These are phyloP conservation scores for Conus betulinus DNA, from an alignment of 1,140 invertebrate species.

Conservation along the genomic window DNA sequence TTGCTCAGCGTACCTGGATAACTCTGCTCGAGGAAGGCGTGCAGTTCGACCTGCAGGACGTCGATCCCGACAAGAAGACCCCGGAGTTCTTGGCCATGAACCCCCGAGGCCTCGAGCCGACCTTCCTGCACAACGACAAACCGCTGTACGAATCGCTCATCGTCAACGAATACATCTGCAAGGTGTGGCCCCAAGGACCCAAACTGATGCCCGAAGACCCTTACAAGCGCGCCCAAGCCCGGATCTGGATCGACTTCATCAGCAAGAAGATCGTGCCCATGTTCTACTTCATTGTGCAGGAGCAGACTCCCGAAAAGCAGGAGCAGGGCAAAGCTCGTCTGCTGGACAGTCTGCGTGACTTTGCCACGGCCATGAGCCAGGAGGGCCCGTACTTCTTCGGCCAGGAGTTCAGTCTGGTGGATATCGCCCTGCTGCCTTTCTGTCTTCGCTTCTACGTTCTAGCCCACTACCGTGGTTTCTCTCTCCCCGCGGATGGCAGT, in stretches of 20 bases:
- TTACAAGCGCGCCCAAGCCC: conserved; percentile 47
- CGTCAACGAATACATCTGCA: conserved; percentile 62
- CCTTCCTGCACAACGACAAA: conserved; percentile 55
- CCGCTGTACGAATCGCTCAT: conserved; percentile 60
- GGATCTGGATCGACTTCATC: conserved; percentile 56
- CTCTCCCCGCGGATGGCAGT: conserved; percentile 54
- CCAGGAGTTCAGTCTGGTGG: conserved; percentile 51
- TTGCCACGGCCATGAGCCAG: no score
- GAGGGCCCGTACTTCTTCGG: conserved; percentile 61
- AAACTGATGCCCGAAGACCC: conserved; percentile 55
- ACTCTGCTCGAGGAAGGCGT: conserved; percentile 57
- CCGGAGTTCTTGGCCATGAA: conserved; percentile 57
- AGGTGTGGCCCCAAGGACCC: conserved; percentile 41
- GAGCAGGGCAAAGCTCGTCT: no score
- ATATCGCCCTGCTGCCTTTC: conserved; percentile 58
- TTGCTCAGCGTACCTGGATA: conserved; percentile 64
- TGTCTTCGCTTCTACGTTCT: conserved; percentile 48
- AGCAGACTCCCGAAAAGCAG: conserved; percentile 49
- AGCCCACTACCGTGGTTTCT: conserved; percentile 53
- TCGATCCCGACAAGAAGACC: conserved; percentile 63
- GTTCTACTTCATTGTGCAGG: conserved; percentile 51
- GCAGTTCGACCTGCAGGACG: conserved; percentile 59
- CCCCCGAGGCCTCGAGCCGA: conserved; percentile 61
- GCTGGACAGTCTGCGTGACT: no score
- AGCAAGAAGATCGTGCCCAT: conserved; percentile 52